Conservation (phyloP, 1,140 invertebrate genomes). For the Mactra quadrangularis region DNA sequence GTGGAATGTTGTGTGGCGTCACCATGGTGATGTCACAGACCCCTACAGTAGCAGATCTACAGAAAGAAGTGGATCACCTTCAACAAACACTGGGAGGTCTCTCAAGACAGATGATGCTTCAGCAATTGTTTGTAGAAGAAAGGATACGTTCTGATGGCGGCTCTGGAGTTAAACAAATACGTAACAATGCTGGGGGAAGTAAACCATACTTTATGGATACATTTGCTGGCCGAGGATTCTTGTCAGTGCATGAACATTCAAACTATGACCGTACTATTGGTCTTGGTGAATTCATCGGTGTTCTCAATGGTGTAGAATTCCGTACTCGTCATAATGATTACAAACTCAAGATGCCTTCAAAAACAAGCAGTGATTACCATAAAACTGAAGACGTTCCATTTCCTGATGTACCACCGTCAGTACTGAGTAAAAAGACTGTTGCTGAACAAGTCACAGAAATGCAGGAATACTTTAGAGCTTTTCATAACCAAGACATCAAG, state of each 20-base stretch:
- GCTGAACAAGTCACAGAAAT: slow-evolving; percentile 76
- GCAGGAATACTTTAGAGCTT: slow-evolving; percentile 78
- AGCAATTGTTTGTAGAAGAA: slow-evolving; percentile 72
- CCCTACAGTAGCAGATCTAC: not conserved
- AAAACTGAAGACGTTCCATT: slow-evolving; percentile 73
- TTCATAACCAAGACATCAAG: slow-evolving; percentile 64
- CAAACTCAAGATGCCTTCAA: slow-evolving; percentile 71
- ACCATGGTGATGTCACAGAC: too few species aligned
- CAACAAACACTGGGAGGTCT: slow-evolving; percentile 55
- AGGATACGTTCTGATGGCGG: slow-evolving; percentile 66
- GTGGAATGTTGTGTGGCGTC: too few species aligned
- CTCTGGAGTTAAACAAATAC: slow-evolving; percentile 71
- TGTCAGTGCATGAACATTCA: slow-evolving; percentile 70
- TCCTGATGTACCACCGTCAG: slow-evolving; percentile 74
- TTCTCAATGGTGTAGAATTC: slow-evolving; percentile 79
- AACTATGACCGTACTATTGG: slow-evolving; percentile 76
- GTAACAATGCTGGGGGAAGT: slow-evolving; percentile 55
- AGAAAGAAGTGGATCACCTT: slow-evolving; percentile 9
- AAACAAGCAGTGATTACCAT: slow-evolving; percentile 56
- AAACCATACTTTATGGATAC: slow-evolving; percentile 53
- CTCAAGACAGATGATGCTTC: slow-evolving; percentile 69
- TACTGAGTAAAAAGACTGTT: slow-evolving; percentile 67
- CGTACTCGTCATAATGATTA: slow-evolving; percentile 81
- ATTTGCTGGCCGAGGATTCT: slow-evolving; percentile 23
- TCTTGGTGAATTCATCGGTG: slow-evolving; percentile 73